Percentiles rank a stretch among this genome's conserved stretches.
Conservation (phyloP, 2,888 invertebrate genomes). For the Leptopterna dolabrata region DNA sequence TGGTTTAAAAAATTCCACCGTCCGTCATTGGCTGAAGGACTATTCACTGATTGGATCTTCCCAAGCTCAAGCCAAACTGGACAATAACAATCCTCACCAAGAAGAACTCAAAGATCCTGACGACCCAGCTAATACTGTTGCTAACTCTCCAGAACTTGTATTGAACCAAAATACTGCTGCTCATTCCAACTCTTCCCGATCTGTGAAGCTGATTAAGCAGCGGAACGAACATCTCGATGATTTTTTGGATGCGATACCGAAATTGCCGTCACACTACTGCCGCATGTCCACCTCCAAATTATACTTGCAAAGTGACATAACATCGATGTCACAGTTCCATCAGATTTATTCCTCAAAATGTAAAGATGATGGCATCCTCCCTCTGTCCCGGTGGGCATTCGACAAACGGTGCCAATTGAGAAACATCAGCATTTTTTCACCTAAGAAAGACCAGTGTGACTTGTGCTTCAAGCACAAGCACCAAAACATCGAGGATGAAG, state of each 20-base stretch:
- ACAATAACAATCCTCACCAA: background rate
- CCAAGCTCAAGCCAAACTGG: background rate
- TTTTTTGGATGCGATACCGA: constrained; percentile 1
- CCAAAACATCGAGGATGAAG: background rate
- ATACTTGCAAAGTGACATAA: constrained; percentile 22
- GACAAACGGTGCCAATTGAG: background rate
- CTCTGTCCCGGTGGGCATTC: background rate
- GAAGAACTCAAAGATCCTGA: background rate
- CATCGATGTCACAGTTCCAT: background rate
- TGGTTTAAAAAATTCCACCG: background rate
- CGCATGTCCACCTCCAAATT: background rate
- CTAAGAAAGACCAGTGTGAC: background rate
- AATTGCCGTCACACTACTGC: constrained; percentile 31
- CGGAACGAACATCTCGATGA: constrained; percentile 31
- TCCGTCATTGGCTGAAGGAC: constrained; percentile 10
- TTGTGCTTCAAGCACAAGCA: background rate
- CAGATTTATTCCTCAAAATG: background rate
- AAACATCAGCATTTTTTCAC: background rate
- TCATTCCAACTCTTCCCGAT: constrained; percentile 63
- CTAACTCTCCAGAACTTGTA: background rate
- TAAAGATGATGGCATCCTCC: background rate
- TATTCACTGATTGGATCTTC: background rate
- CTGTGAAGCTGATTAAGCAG: background rate
- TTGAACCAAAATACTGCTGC: background rate
- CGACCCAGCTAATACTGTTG: background rate